These are phyloP conservation scores for Microctenopoma lineatum DNA, from an alignment of 2,797 vertebrate genomes.

Conservation along the genomic window DNA sequence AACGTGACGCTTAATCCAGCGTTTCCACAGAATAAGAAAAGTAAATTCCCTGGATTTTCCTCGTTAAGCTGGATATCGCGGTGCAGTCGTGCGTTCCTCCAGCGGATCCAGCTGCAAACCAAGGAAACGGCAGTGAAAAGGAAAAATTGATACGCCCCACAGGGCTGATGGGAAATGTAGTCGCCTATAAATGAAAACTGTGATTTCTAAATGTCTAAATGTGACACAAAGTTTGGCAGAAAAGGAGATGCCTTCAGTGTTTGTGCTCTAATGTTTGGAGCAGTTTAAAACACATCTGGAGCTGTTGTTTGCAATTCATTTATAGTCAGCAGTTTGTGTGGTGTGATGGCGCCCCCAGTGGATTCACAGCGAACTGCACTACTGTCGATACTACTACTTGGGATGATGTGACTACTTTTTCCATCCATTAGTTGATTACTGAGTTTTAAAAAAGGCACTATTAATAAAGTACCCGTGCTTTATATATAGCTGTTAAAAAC, in stretches of 20 bases:
- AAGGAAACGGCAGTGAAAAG: slow-evolving; percentile 29
- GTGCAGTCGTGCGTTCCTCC: slow-evolving; percentile 44
- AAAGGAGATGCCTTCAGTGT: rapidly evolving
- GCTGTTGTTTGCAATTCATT: not conserved
- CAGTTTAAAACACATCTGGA: not conserved
- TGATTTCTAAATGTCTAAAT: too few relatives aligned
- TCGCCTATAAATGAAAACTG: not conserved
- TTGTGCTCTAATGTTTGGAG: rapidly evolving
- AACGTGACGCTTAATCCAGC: not conserved
- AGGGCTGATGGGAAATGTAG: slow-evolving; percentile 79
- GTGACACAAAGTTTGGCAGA: not conserved
- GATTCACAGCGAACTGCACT: slow-evolving; percentile 14
- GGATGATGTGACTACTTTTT: too few relatives aligned
- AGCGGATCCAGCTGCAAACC: slow-evolving; percentile 64
- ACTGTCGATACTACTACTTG: too few relatives aligned
- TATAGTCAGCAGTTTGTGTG: slow-evolving; percentile 3
- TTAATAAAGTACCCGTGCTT: too few relatives aligned
- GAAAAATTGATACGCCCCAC: slow-evolving; percentile 23
- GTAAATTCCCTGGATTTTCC: not conserved
- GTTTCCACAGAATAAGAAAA: not conserved
- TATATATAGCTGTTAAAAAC: too few relatives aligned
- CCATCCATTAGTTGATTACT: too few relatives aligned
- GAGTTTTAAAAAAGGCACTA: too few relatives aligned
- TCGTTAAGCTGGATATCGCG: not conserved
- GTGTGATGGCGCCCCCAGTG: slow-evolving; percentile 53